Base-by-base conservation (phyloP, 2,797 vertebrate genomes). In the Myoxocephalus aenaeus region DNA sequence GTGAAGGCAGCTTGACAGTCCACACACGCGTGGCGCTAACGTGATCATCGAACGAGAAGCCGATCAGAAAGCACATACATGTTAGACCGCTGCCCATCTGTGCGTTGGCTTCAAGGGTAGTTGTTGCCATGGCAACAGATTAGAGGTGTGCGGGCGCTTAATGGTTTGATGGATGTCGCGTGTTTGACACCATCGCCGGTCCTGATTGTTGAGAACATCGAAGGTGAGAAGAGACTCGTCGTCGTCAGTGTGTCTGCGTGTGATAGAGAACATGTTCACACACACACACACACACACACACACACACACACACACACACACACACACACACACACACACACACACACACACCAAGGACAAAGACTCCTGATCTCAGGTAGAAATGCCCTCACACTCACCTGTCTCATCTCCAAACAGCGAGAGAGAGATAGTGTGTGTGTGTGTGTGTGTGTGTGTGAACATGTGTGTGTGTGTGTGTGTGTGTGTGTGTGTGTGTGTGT, bases 61-160 rank as follows among this genome's bases (percentile, higher is more conserved):
- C 67, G 75, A 90, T 90, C 85, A 87, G 83, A 90, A 86, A 70
- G 69, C 70, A 87, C 86, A 84, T 84, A 90, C 63, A 87, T 91
- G 87, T 86, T 77, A 81, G 65, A 66, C 81, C 67, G 59, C 67
- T 85, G 61, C 25, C 80, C 42, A 73, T 82, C 69, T 62, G 42
- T 32, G 46, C 53, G 56, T 53, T 27, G 22, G 61, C 63, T 38
- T 76, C 70, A 75, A 77, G 79, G 70, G 64, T 66, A 76, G 53
- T 64, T 67, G 90, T 92, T 91, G 65, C 90, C 85, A 89, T 91
- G 78, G 90, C 69, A 92, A 93, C 91, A 74, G 51, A 80, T 86
- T 85, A 53, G 40, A 25, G n/a, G 56, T 58, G 70, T 42, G 38
- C 10, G 36, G 10, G 36, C 8, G 36, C 10, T 75, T 91, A 90